A percentile compares a stretch with the other conserved stretches of the same genome.
Evolutionary conservation across 2,113 vertebrate species (phyloP).

Genomic region (Willisornis vidua): DNA sequence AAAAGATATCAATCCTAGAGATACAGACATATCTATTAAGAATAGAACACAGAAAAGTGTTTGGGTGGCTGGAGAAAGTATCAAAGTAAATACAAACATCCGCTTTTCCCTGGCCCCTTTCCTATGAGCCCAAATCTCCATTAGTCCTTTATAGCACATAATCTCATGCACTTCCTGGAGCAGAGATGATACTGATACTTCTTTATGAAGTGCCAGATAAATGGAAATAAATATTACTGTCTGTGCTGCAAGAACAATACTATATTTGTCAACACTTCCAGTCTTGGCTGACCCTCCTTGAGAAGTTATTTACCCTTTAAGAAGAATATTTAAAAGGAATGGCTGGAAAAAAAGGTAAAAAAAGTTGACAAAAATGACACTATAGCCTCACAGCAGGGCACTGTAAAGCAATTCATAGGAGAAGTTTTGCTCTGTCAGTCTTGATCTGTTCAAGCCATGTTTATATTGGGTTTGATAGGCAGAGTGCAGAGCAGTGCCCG

Average conservation of each 20-base stretch:
- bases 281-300: background rate
- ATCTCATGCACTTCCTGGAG: background rate
- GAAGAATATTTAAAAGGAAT: background rate
- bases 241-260: background rate
- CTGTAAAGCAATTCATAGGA: background rate
- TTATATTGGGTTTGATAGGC: background rate
- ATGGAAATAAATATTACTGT: background rate
- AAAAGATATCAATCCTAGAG: background rate
- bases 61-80: background rate
- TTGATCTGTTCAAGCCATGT: background rate
- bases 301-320: background rate
- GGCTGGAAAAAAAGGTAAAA: background rate
- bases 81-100: background rate
- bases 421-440: background rate
- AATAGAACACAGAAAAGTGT: background rate
- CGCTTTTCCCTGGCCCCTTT: background rate
- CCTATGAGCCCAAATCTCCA: background rate
- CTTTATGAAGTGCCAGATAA: slow-evolving; percentile 1
- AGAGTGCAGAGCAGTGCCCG: background rate
- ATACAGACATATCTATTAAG: background rate
- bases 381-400: background rate
- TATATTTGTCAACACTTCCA: background rate
- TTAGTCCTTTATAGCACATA: background rate
- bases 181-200: background rate
- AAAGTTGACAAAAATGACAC: background rate